Percentiles rank a stretch among this genome's conserved stretches.
Evolutionary conservation across 2,888 invertebrate genomes (phyloP).

Genomic region (Idaea biselata): DNA sequence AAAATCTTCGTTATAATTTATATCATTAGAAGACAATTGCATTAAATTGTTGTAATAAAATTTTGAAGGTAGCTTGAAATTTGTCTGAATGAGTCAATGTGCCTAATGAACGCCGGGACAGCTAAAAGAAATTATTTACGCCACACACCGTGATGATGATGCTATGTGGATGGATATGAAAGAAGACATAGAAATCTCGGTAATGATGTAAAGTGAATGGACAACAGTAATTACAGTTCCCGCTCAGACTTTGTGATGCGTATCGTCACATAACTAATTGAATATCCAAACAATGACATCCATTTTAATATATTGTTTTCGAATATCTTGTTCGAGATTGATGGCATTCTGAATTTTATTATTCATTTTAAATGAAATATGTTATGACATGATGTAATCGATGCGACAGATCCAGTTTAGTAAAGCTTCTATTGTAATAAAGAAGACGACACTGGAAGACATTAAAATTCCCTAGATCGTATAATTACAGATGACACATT

Average conservation of each 20-base stretch:
- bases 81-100: slow-evolving; percentile 62
- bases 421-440: slow-evolving; percentile 71
- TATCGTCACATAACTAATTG: slow-evolving; percentile 69
- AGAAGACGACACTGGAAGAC: slow-evolving; percentile 74
- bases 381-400: slow-evolving; percentile 57
- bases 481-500: slow-evolving; percentile 80
- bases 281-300: slow-evolving; percentile 48
- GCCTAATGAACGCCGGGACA: slow-evolving; percentile 67
- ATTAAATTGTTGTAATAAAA: slow-evolving; percentile 61
- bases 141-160: slow-evolving; percentile 60
- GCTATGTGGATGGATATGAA: slow-evolving; percentile 60
- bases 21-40: slow-evolving; percentile 50
- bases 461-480: slow-evolving; percentile 76
- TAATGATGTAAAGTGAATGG: slow-evolving; percentile 76
- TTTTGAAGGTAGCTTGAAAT: slow-evolving; percentile 66
- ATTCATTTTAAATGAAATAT: slow-evolving; percentile 58
- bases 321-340: slow-evolving; percentile 32
- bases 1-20: slow-evolving; percentile 41
- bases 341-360: slow-evolving; percentile 41
- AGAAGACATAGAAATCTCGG: slow-evolving; percentile 72
- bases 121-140: slow-evolving; percentile 74
- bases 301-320: slow-evolving; percentile 37
- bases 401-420: slow-evolving; percentile 62
- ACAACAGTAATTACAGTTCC: slow-evolving; percentile 71
- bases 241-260: slow-evolving; percentile 62